Percentiles rank a stretch among this genome's conserved stretches.
Evolutionary conservation across 2,797 vertebrate genomes (phyloP).

Genomic region (Mastacembelus armatus): DNA sequence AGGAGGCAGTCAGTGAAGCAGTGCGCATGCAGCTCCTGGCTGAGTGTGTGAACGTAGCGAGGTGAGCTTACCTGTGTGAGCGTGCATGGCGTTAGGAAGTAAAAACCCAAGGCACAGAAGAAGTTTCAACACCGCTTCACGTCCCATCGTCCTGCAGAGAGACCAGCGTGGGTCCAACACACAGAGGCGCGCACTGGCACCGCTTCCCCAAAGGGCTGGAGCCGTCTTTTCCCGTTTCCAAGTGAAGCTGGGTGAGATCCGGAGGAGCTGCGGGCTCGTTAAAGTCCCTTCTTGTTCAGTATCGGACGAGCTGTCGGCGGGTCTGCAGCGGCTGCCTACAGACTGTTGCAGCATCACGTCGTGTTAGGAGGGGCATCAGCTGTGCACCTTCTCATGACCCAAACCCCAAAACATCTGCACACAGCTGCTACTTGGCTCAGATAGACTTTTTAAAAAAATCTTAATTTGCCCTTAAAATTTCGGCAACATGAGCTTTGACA

Average conservation of each 20-base stretch:
- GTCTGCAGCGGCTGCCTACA: conserved; percentile 17
- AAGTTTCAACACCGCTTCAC: conserved; percentile 34
- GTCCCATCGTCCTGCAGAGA: conserved; percentile 53
- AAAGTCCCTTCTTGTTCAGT: neutral
- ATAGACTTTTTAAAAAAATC: no score
- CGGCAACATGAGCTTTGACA: no score
- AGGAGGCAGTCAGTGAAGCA: neutral
- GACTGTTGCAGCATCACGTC: conserved; percentile 42
- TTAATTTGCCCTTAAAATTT: no score
- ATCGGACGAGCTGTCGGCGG: conserved; percentile 6
- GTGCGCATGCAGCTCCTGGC: neutral
- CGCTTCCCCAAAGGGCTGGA: neutral
- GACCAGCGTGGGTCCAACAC: conserved; percentile 20
- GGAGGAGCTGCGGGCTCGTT: neutral
- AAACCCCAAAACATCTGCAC: conserved; percentile 25
- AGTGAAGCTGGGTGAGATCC: neutral
- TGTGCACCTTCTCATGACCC: conserved; percentile 21
- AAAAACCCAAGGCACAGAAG: conserved; percentile 40
- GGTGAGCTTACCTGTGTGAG: conserved; percentile 62
- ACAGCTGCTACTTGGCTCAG: conserved; percentile 23
- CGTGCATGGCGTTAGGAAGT: conserved; percentile 26
- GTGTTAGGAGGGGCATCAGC: conserved; percentile 64
- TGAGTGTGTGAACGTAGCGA: neutral
- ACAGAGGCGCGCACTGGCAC: conserved; percentile 13
- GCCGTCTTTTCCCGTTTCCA: neutral